Percentiles rank a stretch among this genome's conserved stretches.
These are phyloP conservation scores for Lissocephala sabroskyi DNA, from an alignment of 2,888 invertebrate genomes.

Conservation along the genomic window DNA sequence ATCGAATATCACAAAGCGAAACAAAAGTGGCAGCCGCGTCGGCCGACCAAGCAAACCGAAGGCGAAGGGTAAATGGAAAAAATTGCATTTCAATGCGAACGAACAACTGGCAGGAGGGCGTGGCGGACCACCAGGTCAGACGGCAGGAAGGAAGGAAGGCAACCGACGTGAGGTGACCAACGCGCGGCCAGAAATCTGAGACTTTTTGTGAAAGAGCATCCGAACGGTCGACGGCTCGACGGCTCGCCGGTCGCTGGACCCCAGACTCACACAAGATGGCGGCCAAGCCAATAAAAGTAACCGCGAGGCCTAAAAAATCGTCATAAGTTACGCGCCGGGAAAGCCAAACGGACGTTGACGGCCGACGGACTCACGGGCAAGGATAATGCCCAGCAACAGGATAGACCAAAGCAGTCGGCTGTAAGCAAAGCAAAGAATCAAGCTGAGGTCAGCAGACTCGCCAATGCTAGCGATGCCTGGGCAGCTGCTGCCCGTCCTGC, in stretches of 20 bases:
- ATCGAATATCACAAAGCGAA: conserved; percentile 47
- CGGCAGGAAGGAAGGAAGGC: too few species aligned
- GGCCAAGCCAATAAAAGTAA: conserved; percentile 52
- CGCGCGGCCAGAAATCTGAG: too few species aligned
- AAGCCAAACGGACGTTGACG: conserved; percentile 21
- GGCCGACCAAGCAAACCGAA: background rate
- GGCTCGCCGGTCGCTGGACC: conserved; percentile 33
- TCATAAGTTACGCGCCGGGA: conserved; percentile 47
- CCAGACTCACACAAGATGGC: background rate
- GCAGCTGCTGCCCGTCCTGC: too few species aligned
- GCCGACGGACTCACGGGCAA: too few species aligned
- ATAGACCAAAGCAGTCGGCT: background rate
- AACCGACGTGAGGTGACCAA: conserved; percentile 1
- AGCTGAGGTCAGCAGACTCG: too few species aligned
- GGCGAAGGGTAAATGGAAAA: background rate
- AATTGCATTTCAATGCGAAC: conserved; percentile 5
- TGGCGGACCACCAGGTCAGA: too few species aligned
- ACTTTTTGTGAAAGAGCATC: too few species aligned
- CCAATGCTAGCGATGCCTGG: too few species aligned
- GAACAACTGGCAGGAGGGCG: too few species aligned
- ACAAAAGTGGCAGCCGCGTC: conserved; percentile 10
- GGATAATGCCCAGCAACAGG: conserved; percentile 19
- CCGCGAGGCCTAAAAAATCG: conserved; percentile 39
- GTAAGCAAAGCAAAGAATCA: background rate
- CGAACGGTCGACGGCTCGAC: too few species aligned